phyloP scores from a whole-genome alignment of 2,113 vertebrate species.

The Notiomystis cincta region DNA sequence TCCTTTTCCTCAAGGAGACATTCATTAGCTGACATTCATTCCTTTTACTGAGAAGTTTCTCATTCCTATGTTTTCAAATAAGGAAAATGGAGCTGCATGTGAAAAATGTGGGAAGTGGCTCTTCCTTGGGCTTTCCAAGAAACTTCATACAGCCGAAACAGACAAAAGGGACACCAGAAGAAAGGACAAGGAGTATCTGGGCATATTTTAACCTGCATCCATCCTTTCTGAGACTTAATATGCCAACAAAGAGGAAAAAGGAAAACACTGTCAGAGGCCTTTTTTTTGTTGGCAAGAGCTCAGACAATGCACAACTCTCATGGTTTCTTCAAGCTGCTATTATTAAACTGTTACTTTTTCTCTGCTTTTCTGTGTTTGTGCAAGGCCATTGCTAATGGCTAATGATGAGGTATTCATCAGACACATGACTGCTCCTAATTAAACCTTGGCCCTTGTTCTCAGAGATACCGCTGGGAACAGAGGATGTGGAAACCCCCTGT shows the following conservation, averaged over 20 bases:
- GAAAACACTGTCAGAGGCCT: background rate
- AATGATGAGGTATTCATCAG: conserved; percentile 51
- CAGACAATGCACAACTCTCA: background rate
- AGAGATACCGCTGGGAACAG: conserved; percentile 35
- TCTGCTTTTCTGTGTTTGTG: background rate
- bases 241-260: background rate
- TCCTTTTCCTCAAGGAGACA: background rate
- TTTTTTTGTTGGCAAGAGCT: background rate
- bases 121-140: background rate
- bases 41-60: background rate
- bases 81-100: background rate
- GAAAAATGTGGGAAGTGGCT: background rate
- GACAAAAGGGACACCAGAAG: background rate
- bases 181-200: background rate
- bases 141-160: background rate
- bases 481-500: background rate
- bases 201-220: background rate
- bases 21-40: background rate
- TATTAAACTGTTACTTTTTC: background rate
- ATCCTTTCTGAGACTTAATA: background rate
- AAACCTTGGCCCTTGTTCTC: conserved; percentile 41
- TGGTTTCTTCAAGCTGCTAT: background rate
- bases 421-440: conserved; percentile 55
- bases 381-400: conserved; percentile 17
- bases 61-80: background rate